Conservation (phyloP, 2,113 vertebrate genomes). For the Erinaceus europaeus region DNA sequence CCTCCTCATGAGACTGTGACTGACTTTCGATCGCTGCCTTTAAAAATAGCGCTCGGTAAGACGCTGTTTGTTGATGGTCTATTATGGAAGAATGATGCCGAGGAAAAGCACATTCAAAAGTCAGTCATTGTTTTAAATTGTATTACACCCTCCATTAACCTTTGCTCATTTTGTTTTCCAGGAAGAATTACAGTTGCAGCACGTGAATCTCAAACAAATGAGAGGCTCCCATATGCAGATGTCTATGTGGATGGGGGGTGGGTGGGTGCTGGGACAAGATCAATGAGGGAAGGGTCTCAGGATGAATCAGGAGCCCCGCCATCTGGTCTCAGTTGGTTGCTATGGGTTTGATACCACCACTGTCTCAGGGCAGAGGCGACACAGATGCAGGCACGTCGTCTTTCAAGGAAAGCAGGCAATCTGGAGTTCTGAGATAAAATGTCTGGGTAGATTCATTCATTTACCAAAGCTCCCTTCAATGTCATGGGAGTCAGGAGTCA, state of each 20-base stretch:
- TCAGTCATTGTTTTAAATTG: not conserved
- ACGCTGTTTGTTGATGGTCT: not conserved
- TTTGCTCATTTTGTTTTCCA: constrained; percentile 3
- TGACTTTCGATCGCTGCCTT: not conserved
- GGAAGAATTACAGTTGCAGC: not conserved
- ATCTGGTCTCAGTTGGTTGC: no score
- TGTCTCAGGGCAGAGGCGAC: no score
- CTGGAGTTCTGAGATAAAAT: no score
- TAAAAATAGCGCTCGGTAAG: not conserved
- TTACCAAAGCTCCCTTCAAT: no score
- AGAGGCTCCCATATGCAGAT: not conserved
- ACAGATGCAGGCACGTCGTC: no score
- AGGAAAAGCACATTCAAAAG: not conserved
- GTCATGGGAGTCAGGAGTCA: no score
- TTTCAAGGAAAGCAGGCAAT: no score
- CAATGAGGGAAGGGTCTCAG: not conserved
- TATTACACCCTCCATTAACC: not conserved
- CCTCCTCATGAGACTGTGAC: not conserved
- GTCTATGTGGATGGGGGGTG: not conserved
- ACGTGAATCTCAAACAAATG: not conserved
- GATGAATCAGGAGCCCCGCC: no score
- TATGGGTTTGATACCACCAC: no score
- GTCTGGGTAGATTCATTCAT: no score
- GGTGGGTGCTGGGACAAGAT: not conserved
- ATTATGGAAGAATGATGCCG: not conserved